Percentiles rank a stretch among this genome's conserved stretches.
Conservation (phyloP, 2,113 vertebrate genomes). For the Sciurus niger region DNA sequence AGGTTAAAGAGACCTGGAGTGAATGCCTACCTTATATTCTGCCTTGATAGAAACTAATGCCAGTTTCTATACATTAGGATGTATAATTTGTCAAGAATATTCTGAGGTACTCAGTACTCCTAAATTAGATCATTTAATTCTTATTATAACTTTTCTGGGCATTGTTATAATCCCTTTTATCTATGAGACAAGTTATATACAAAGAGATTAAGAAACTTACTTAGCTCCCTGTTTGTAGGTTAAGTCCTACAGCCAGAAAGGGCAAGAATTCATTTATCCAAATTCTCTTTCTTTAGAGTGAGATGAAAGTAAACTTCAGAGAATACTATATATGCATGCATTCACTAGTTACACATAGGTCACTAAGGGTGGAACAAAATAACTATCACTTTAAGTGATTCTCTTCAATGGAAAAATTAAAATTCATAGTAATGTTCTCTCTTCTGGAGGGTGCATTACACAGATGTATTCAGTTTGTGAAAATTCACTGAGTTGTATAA, state of each 20-base stretch:
- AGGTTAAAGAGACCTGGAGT: background rate
- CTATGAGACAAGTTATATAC: background rate
- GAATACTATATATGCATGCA: background rate
- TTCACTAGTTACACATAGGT: background rate
- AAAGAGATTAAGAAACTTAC: background rate
- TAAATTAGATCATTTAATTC: background rate
- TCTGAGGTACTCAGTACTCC: background rate
- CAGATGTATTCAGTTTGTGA: background rate
- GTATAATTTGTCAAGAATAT: background rate
- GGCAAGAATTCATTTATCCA: background rate
- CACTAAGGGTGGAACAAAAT: background rate
- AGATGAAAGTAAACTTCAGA: background rate
- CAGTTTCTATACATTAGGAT: background rate
- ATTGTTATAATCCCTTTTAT: background rate
- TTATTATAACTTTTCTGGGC: background rate
- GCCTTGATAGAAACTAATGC: background rate
- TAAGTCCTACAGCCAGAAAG: background rate
- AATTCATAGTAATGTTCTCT: background rate
- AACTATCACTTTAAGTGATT: background rate
- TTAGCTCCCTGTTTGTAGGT: background rate
- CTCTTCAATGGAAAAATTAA: background rate
- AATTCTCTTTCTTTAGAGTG: background rate
- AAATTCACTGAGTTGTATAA: background rate
- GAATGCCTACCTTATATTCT: too few relatives aligned
- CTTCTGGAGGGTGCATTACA: background rate